Base-by-base conservation (phyloP, 2,113 vertebrate genomes). In the Haemorhous mexicanus region DNA sequence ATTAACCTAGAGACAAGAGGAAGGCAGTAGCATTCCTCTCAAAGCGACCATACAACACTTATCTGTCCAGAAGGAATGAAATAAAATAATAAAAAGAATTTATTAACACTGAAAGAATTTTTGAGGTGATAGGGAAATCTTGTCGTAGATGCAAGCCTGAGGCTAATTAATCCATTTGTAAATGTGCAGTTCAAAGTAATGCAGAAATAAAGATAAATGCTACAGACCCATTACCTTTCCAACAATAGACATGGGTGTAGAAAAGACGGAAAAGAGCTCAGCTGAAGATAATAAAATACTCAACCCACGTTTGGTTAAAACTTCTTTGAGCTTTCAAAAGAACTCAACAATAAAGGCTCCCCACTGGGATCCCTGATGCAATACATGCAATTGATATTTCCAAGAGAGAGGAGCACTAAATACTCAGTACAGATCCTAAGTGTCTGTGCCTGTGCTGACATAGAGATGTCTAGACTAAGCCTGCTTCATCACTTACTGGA, bases 271-370 rank as follows among this genome's bases (percentile, higher is more conserved):
- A 72, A 92, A 72, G 32, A 88, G 13, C 30, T 83, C 55, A 79
- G 30, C 37, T 79, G 62, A 73, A 70, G 18, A 70, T 49, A 84
- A 50, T 83, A 39, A 79, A 81, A 59, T 47, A 28, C 28, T 39
- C 4, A 2, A 55, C 7, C 35, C 10, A n/a, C 0, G 0, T 50
- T 21, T 32, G 33, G 3, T 33, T 88, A 35, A 53, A 85, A 70
- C 19, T 78, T 46, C 50, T 70, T 47, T 72, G 59, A 73, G 35
- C 16, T 88, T 94, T 85, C 67, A 72, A 67, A 67, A 92, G n/a
- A 28, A 63, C 35, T 83, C 19, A 23, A 11, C 22, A 43, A 33
- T 46, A 64, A 95, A 87, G 53, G 16, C 49, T 81, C 32, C 24
- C 41, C 41, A 6, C 33, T 32, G 39, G 39, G 17, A 43, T 55